Base-by-base conservation (phyloP, 2,113 vertebrate species). In the Sphaerodactylus townsendi region DNA sequence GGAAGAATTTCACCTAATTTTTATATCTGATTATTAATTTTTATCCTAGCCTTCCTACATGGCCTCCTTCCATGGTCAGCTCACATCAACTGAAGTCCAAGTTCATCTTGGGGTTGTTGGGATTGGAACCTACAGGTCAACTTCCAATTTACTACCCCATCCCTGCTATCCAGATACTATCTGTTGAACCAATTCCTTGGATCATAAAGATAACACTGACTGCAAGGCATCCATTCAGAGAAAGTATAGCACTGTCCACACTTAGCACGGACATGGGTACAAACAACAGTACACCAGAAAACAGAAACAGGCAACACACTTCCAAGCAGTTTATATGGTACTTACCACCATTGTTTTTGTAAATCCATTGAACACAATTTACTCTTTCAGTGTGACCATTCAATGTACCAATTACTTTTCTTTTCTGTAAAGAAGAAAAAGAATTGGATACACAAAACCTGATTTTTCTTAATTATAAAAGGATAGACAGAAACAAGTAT, bases 351-450 rank as follows among this genome's bases (percentile, higher is more conserved):
- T 97, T 95, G 66, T 91, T 86, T 93, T 93, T 96, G 77, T 95
- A 94, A 66, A 97, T 94, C 98, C 98, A 99, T n/a, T 96, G 94
- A 68, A 99, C 94, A 35, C 98, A 95, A 87, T 98, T 99, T 80
- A 99, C 98, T 88, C 98, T 95, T 25, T 93, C 96, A 3, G 89
- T 87, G 73, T 99, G 98, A n/a, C 98, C 97, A 78, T 98, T 99
- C 90, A 99, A 92, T 6, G 97, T 91, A 19, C 88, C 88, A 10
- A 95, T 75, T 19, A 94, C 94, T 46, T 87, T 91, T 70, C 93
- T 96, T 89, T 94, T 94, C 97, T 98, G 82, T n/a, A 79, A 71
- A 74, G 37, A 66, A 86, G 90, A 33, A 78, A 76, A 74, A 48
- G 1, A 83, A 62, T 2, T 28, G 7, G 28, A 0, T 81, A 30